Base-by-base conservation (phyloP, 2,113 vertebrate species). In the Oncorhynchus mykiss region DNA sequence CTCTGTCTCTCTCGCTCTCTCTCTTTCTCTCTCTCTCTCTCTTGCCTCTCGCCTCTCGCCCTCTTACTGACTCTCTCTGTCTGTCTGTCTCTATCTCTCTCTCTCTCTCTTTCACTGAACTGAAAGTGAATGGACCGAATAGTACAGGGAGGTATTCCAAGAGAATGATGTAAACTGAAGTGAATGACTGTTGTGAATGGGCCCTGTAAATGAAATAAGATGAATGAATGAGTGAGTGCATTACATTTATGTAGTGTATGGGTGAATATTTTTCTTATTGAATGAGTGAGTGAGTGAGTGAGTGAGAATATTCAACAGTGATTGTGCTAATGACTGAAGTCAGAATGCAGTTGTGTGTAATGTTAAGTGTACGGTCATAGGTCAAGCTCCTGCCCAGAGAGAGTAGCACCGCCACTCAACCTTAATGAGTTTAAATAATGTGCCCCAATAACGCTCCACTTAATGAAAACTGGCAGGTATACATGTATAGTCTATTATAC, bases 351-450 rank as follows among this genome's bases (percentile, higher is more conserved):
- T 12, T 25, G 9, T 64, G 25, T 14, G 3, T 22, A 12, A 25
- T 29, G 25, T 27, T 24, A 27, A 66, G 54, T 75, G 39, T 62
- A 74, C 27, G 45, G 71, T 16, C 73, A 18, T 62, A 34, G 74
- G 75, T 85, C 78, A 82, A 70, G 79, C 51, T 34, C 24, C 48
- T 65, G n/a, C 57, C 29, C 78, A 60, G 62, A 48, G 80, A 75
- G 80, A 80, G 65, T 73, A 71, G n/a, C 31, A 66, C 71, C 31
- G 9, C 75, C 82, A 79, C 73, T 85, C 78, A 67, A 64, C 51
- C 67, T 45, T 82, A 84, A 91, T 86, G 81, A 84, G 73, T 79
- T 85, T 67, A 74, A 85, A 84, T 12, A 84, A 78, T 39, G 72
- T 85, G 82, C 76, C 82, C 48, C 62, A 74, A 75, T 9, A 45